Evolutionary conservation across 1,140 invertebrate genomes (phyloP).

Genomic region (Saccostrea cuccullata): DNA sequence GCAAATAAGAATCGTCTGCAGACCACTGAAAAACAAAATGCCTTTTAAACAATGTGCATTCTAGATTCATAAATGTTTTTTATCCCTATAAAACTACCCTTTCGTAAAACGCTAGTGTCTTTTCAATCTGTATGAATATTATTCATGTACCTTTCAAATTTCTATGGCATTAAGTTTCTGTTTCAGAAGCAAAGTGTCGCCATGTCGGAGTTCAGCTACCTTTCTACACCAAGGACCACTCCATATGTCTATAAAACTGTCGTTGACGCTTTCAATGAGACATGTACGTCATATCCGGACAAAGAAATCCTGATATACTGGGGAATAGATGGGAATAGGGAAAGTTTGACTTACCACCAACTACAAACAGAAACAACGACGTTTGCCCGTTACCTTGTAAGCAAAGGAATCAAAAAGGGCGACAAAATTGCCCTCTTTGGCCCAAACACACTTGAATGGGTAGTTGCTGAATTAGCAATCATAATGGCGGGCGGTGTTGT

Average conservation of each 20-base stretch:
- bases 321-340: slow-evolving; percentile 27
- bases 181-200: not conserved
- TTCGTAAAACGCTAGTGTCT: no score
- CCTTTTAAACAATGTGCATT: no score
- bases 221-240: not conserved
- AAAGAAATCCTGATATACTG: slow-evolving; percentile 25
- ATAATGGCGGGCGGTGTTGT: slow-evolving; percentile 39
- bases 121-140: no score
- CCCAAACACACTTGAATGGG: slow-evolving; percentile 45
- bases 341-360: slow-evolving; percentile 3
- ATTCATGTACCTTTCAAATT: not conserved
- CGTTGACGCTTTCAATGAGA: not conserved
- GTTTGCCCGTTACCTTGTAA: slow-evolving; percentile 14
- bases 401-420: slow-evolving; percentile 19
- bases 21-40: no score
- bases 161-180: not conserved
- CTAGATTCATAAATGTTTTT: no score
- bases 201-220: slow-evolving; percentile 14
- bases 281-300: not conserved
- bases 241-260: slow-evolving; percentile 31
- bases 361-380: slow-evolving; percentile 9
- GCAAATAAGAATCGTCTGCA: no score
- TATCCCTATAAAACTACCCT: no score
- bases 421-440: slow-evolving; percentile 36
- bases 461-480: slow-evolving; percentile 33